phyloP scores from a whole-genome alignment of 2,888 invertebrate species.

The Portevinia maculata region DNA sequence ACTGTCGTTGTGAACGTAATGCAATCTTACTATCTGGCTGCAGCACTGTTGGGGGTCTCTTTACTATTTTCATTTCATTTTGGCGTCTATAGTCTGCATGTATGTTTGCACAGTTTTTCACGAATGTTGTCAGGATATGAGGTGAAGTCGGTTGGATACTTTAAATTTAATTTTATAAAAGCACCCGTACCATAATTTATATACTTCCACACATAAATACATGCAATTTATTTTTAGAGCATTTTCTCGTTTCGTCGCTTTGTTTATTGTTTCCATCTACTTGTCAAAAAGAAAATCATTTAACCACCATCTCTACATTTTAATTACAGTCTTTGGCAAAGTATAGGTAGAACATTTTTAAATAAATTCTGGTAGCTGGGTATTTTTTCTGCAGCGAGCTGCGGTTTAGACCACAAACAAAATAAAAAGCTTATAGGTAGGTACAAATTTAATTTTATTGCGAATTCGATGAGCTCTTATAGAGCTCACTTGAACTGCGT shows the following conservation, averaged over 20 bases:
- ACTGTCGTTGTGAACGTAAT: slow-evolving; percentile 32
- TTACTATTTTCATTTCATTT: slow-evolving; percentile 40
- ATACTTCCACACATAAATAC: not conserved
- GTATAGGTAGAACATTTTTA: slow-evolving; percentile 16
- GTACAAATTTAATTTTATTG: slow-evolving; percentile 40
- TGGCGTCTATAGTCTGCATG: slow-evolving; percentile 12
- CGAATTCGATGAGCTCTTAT: slow-evolving; percentile 52
- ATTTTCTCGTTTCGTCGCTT: slow-evolving; percentile 10
- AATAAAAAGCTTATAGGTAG: too few species aligned
- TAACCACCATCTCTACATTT: slow-evolving; percentile 27
- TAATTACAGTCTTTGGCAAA: slow-evolving; percentile 29
- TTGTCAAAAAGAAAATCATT: slow-evolving; percentile 42
- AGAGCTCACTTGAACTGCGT: slow-evolving; percentile 37
- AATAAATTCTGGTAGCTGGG: not conserved
- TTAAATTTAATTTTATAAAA: slow-evolving; percentile 11
- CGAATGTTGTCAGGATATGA: slow-evolving; percentile 35
- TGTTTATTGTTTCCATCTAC: slow-evolving; percentile 25
- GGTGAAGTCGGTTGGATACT: slow-evolving; percentile 26
- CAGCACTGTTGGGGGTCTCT: slow-evolving; percentile 31
- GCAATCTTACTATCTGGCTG: slow-evolving; percentile 38
- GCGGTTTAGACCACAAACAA: not conserved
- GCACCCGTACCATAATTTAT: not conserved
- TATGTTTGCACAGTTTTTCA: slow-evolving; percentile 23
- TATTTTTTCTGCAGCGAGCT: slow-evolving; percentile 7
- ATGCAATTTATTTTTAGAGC: not conserved